Evolutionary conservation across 1,140 invertebrate genomes (phyloP), one percentile per base, ranked within the genome.

Genomic region (Bombus sylvicola): DNA sequence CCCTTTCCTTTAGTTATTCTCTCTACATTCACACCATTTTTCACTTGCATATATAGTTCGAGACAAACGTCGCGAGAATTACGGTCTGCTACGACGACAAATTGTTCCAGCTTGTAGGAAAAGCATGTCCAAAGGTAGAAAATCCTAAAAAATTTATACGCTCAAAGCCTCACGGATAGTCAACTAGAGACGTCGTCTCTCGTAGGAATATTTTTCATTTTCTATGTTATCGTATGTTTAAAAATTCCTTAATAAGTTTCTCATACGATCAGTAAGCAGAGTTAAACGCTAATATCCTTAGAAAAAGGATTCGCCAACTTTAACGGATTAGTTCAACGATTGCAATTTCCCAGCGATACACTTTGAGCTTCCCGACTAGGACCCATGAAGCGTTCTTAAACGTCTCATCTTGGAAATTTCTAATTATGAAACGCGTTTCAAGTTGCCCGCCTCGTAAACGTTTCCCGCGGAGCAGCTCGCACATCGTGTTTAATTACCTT

Each of bases 401-500:
- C 28, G 34, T 74, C 59, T 43, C 68, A 31, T 68, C 62, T 37
- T n/a, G 31, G 4, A 18, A 37, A 76, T 76, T 83, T 68, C 73
- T 76, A 83, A 83, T 83, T 68, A 68, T 77, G 62, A 68, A 43
- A 13, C 57, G n/a, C 73, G 31, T 37, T 53, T n/a, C 59, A 2
- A 59, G 31, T 41, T 2, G 53, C 5, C 81, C 13, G 10, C 1
- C 25, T 5, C 28, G 41, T 76, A 41, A 77, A 66, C 57, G 72
- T 28, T 28, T 28, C 59, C n/a, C 25, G 10, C n/a, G 39, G 9
- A 75, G 43, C 72, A 25, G 1, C 31, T 39, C 28, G 37, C 47
- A 15, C 57, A 59, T 53, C 62, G 9, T n/a, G 73, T 77, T 83
- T 77, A 83, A 83, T 83, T 83, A 77, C 28, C 41, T 53, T 41